phyloP scores from a whole-genome alignment of 1,140 invertebrate species.

The Neodiprion pinetum region DNA sequence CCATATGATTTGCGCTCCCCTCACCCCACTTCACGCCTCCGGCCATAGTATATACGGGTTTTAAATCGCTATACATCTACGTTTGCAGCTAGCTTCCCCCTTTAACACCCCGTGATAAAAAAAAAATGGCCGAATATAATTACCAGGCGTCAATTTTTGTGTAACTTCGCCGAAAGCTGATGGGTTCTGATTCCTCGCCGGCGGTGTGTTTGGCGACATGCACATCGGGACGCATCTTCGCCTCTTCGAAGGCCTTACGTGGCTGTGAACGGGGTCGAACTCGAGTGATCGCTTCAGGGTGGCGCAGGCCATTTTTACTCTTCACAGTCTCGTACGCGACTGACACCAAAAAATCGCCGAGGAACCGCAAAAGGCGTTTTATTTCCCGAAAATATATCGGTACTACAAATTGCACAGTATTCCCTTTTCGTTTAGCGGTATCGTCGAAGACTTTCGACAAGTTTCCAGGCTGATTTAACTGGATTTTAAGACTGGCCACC shows the following conservation, averaged over 20 bases:
- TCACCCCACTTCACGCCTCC: constrained; percentile 26
- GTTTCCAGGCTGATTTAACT: not conserved
- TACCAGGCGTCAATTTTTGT: constrained; percentile 88
- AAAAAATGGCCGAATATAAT: constrained; percentile 56
- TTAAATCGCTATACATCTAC: constrained; percentile 43
- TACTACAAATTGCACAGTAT: not conserved
- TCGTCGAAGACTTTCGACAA: not conserved
- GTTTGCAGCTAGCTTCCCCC: not conserved
- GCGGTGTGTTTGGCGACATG: constrained; percentile 73
- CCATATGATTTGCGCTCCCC: constrained; percentile 56
- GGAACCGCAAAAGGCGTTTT: not conserved
- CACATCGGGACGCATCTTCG: constrained; percentile 86
- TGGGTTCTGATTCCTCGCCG: constrained; percentile 60
- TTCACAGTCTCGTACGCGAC: constrained; percentile 34
- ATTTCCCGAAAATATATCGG: not conserved
- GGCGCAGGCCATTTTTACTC: constrained; percentile 89
- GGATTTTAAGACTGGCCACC: constrained; percentile 12
- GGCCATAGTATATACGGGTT: constrained; percentile 42
- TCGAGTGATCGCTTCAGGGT: constrained; percentile 92
- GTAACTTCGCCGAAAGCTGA: constrained; percentile 80
- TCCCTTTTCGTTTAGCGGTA: constrained; percentile 22
- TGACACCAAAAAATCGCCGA: constrained; percentile 27
- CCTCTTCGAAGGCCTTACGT: constrained; percentile 82
- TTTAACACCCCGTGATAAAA: constrained; percentile 11
- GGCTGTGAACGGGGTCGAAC: constrained; percentile 86